Percentiles rank a stretch among this genome's conserved stretches.
Conservation (phyloP, 1,140 invertebrate genomes). For the Panulirus ornatus region DNA sequence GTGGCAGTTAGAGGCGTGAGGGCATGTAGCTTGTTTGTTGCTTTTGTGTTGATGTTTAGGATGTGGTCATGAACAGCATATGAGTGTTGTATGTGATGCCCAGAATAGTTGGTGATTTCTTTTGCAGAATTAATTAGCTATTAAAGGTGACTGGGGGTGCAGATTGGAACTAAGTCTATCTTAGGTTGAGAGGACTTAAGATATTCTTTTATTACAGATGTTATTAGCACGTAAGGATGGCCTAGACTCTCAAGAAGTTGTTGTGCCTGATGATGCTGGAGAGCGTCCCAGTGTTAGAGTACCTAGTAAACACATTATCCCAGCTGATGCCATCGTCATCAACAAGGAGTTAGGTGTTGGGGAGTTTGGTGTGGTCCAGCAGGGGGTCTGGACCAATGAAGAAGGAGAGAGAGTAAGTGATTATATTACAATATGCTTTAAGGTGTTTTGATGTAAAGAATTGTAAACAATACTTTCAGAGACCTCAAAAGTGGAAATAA, state of each 20-base stretch:
- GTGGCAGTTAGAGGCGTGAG: too few relatives aligned
- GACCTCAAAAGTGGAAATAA: too few relatives aligned
- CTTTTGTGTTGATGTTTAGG: too few relatives aligned
- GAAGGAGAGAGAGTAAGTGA: slow-evolving; percentile 90
- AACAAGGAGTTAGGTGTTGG: slow-evolving; percentile 97
- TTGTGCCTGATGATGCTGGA: slow-evolving; percentile 77
- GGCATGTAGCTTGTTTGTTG: too few relatives aligned
- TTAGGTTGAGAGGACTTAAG: too few relatives aligned
- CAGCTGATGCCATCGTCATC: slow-evolving; percentile 93
- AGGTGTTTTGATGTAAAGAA: neutral
- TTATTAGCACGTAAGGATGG: slow-evolving; percentile 78
- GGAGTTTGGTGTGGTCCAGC: slow-evolving; percentile 98
- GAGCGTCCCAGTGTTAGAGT: slow-evolving; percentile 80
- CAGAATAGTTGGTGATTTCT: too few relatives aligned
- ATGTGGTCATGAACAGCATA: too few relatives aligned
- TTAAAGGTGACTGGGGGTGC: too few relatives aligned
- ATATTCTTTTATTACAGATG: slow-evolving; percentile 77
- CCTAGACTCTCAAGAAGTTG: slow-evolving; percentile 76
- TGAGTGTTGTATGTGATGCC: too few relatives aligned
- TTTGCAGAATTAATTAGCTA: too few relatives aligned
- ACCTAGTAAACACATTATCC: slow-evolving; percentile 96
- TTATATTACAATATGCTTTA: neutral
- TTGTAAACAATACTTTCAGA: too few relatives aligned
- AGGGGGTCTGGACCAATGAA: slow-evolving; percentile 97
- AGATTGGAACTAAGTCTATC: too few relatives aligned